A percentile compares a stretch with the other conserved stretches of the same genome.
These are phyloP conservation scores for Opisthograptis luteolata DNA, from an alignment of 2,888 invertebrate species.

Conservation along the genomic window DNA sequence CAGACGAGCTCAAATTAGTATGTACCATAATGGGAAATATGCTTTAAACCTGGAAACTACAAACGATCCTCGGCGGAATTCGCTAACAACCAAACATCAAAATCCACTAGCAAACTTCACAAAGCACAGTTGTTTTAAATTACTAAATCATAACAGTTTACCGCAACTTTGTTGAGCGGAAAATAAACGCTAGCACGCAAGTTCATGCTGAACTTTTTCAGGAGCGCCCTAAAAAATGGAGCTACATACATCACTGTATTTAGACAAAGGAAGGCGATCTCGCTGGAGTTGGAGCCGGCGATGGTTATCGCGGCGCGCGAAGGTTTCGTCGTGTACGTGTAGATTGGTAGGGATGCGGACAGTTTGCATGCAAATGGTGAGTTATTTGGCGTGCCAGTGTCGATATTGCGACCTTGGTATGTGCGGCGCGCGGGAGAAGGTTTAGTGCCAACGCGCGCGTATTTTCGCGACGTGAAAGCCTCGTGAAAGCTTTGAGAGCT, in stretches of 20 bases:
- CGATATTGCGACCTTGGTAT: conserved; percentile 44
- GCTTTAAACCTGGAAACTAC: conserved; percentile 17
- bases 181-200: conserved; percentile 19
- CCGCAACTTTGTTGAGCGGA: conserved; percentile 19
- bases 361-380: conserved; percentile 66
- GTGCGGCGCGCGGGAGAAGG: conserved; percentile 14
- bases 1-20: conserved; percentile 10
- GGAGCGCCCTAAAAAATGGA: not conserved
- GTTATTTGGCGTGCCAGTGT: conserved; percentile 45
- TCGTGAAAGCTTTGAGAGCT: not conserved
- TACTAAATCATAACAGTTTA: conserved; percentile 43
- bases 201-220: conserved; percentile 10
- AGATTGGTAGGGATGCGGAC: conserved; percentile 34
- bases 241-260: conserved; percentile 3
- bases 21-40: conserved; percentile 15
- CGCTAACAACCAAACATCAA: conserved; percentile 41
- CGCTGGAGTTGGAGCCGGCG: conserved; percentile 14
- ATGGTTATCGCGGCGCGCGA: conserved; percentile 34
- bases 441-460: conserved; percentile 5
- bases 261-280: not conserved
- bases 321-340: conserved; percentile 32
- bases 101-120: conserved; percentile 38
- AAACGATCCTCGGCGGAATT: conserved; percentile 33
- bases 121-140: conserved; percentile 48
- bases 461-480: conserved; percentile 17